Evolutionary conservation across 1,140 invertebrate species (phyloP).

Genomic region (Danaus melanippus): DNA sequence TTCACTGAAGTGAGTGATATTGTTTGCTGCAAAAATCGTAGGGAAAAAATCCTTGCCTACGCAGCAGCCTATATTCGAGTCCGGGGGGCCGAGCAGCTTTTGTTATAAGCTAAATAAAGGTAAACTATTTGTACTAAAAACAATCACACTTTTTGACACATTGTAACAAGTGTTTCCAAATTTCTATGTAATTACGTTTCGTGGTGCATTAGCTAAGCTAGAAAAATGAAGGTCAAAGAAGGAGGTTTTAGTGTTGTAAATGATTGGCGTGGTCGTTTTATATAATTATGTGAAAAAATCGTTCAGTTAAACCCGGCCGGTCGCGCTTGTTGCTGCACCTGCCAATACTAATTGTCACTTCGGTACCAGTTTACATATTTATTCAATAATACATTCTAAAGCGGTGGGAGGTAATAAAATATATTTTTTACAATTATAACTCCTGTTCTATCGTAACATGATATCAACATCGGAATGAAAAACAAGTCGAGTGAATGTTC

Average conservation of each 20-base stretch:
- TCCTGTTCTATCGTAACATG: slow-evolving; percentile 30
- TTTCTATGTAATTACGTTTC: slow-evolving; percentile 59
- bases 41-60: slow-evolving; percentile 56
- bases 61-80: slow-evolving; percentile 61
- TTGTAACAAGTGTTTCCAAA: slow-evolving; percentile 63
- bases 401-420: too few relatives aligned
- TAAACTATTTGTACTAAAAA: slow-evolving; percentile 67
- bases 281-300: slow-evolving; percentile 52
- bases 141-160: slow-evolving; percentile 64
- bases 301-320: slow-evolving; percentile 42
- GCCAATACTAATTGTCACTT: slow-evolving; percentile 19
- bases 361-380: slow-evolving; percentile 17
- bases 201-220: slow-evolving; percentile 20
- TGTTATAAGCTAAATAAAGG: slow-evolving; percentile 72
- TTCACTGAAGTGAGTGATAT: slow-evolving; percentile 59
- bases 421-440: too few relatives aligned
- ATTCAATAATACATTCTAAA: too few relatives aligned
- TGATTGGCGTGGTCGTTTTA: slow-evolving; percentile 60
- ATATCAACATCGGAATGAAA: slow-evolving; percentile 32
- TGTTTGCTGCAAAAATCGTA: slow-evolving; percentile 45
- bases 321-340: slow-evolving; percentile 32
- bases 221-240: slow-evolving; percentile 53
- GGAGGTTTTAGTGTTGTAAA: slow-evolving; percentile 34
- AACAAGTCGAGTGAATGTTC: slow-evolving; percentile 20
- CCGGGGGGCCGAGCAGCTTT: slow-evolving; percentile 64